Base-by-base conservation (phyloP, 2,797 vertebrate genomes). In the Discoglossus pictus region DNA sequence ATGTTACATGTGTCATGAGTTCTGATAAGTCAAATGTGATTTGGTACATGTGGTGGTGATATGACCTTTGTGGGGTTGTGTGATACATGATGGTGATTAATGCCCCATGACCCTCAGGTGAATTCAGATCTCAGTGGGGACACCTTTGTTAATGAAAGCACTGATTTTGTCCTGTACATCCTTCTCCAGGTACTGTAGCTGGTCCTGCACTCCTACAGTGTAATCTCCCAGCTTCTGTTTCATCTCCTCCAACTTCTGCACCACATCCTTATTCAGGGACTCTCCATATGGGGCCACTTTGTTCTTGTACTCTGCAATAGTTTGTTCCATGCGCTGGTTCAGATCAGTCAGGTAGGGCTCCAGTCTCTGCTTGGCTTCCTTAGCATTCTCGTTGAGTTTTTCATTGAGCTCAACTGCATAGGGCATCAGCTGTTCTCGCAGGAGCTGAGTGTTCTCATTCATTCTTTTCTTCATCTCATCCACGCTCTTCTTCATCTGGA, bases 391-490 rank as follows among this genome's bases (percentile, higher is more conserved):
- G 0, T 1, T 0, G 1, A 91, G 17, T 53, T 78, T 91, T 10
- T 4, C 3, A 1, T 64, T 82, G 70, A 97, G 61, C 9, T 79
- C 16, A 2, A 84, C 82, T 0, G 87, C 27, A 7, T 92, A 77
- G 1, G 92, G 91, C 11, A 42, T 51, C 67, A 97, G 75, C 75
- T 80, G 88, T 15, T 54, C 16, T 1, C 86, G 91, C 87, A 97
- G 90, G 80, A 93, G 85, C 38, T 94, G 90, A 0, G 91, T 62
- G 1, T 85, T 87, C 48, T 31, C 0, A 0, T 44, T 13, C 1
- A 98, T 16, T 80, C 83, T 86, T 7, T 3, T 0, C 0, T 74
- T 79, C 68, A 97, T 65, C 7, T 87, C 66, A 0, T 78, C 65
- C 0, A 86, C 4, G 0, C 16, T 83, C 64, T 73, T 73, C 75